Evolutionary conservation across 2,888 invertebrate species (phyloP), one percentile per base, ranked within the genome.

Genomic region (Pseudanteris insignis): DNA sequence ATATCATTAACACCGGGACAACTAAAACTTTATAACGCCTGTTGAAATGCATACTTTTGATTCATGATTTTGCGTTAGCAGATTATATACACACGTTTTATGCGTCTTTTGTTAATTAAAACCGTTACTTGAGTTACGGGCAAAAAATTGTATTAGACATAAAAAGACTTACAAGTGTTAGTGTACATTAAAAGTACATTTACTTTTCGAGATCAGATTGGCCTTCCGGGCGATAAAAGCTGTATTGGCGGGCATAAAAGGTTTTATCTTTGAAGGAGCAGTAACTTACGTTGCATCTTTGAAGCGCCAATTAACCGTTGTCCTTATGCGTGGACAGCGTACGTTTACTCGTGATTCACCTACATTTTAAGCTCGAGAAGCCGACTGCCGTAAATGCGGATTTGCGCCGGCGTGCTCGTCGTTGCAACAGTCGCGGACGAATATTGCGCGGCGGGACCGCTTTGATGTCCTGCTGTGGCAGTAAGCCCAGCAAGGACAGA

Each of bases 221-320:
- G 43, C 33, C 40, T 32, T 10, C 26, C 12, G 37, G 36, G 41
- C 47, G 57, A 62, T 62, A 57, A 62, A 62, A 53, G 47, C 38
- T 24, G 61, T 28, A 48, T 37, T 47, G 51, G 53, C 25, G 32
- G 18, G 51, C 51, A 62, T 62, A 62, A 62, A 62, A 62, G 62
- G 62, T 62, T 62, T 62, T 62, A 62, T 62, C 62, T 57, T 30
- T 24, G 32, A 50, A 50, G 50, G 46, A 36, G 67, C 64, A 66
- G 70, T 74, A 73, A 74, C 69, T 74, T 70, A 70, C 68, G 48
- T 55, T 57, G 63, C 68, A 66, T 69, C 68, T 63, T 64, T 50
- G 63, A 67, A 67, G 69, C 68, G 65, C 68, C 73, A 73, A 71
- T 72, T 74, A 73, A 70, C 69, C 67, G 61, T 44, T 61, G 67